Evolutionary conservation across 2,888 invertebrate genomes (phyloP).

Genomic region (Chloromyia formosa): DNA sequence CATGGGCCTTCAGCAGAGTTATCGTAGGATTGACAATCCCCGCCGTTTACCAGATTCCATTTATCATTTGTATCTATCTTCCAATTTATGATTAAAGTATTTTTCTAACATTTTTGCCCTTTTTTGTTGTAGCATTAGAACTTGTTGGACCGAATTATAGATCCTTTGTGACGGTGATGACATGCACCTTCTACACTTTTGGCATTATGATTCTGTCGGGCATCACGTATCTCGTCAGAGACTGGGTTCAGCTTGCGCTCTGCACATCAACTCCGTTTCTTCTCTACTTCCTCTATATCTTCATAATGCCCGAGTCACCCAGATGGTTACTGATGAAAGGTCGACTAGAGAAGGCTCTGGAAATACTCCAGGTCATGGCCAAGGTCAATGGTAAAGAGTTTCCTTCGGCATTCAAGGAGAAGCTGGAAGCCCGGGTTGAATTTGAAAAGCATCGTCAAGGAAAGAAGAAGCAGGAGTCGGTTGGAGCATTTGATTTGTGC

Average conservation of each 20-base stretch:
- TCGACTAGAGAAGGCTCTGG: conserved; percentile 81
- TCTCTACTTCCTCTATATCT: conserved; percentile 84
- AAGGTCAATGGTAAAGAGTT: conserved; percentile 79
- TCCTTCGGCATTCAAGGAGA: conserved; percentile 76
- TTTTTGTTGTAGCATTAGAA: conserved; percentile 77
- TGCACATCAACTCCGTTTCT: conserved; percentile 87
- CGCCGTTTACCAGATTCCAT: conserved; percentile 93
- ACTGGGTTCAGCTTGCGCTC: conserved; percentile 84
- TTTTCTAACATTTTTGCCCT: conserved; percentile 22
- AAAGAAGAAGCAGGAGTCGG: conserved; percentile 65
- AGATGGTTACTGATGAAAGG: conserved; percentile 89
- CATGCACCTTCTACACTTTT: conserved; percentile 88
- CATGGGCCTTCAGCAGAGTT: conserved; percentile 82
- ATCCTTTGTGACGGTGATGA: conserved; percentile 92
- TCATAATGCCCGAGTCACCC: conserved; percentile 89
- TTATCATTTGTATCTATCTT: conserved; percentile 81
- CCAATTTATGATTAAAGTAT: background rate
- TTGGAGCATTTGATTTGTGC: conserved; percentile 62
- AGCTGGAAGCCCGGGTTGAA: conserved; percentile 77
- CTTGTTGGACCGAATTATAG: conserved; percentile 90
- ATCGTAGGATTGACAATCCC: conserved; percentile 92
- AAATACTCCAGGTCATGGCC: conserved; percentile 80
- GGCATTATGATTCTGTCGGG: conserved; percentile 84
- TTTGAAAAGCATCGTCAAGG: conserved; percentile 69
- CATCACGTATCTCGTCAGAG: conserved; percentile 83